Conservation (phyloP, 2,888 invertebrate species). For the Tupiocoris notatus region DNA sequence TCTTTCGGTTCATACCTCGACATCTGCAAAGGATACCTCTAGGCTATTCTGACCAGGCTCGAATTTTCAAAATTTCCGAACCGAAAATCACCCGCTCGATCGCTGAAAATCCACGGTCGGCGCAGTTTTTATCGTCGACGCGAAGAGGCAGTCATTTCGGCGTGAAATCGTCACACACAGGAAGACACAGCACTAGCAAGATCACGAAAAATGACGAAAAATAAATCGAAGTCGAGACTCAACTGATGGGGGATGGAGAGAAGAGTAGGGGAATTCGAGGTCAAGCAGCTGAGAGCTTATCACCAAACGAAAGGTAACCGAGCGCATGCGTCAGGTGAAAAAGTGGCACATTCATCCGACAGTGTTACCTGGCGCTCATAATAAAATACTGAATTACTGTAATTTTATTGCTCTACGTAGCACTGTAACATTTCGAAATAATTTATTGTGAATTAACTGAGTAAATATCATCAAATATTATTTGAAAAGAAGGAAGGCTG, state of each 20-base stretch:
- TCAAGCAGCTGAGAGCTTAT: constrained; percentile 37
- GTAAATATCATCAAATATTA: too few species aligned
- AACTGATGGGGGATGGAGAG: background rate
- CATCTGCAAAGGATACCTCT: too few species aligned
- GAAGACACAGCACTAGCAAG: background rate
- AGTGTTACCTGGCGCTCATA: too few species aligned
- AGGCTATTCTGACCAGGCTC: constrained; percentile 2
- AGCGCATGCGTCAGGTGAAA: constrained; percentile 17
- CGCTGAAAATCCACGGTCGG: background rate
- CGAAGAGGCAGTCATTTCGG: background rate
- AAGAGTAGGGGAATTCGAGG: constrained; percentile 9
- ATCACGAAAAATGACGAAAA: constrained; percentile 20
- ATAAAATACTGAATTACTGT: too few species aligned
- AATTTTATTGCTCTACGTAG: too few species aligned
- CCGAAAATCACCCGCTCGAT: background rate
- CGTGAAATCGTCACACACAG: background rate
- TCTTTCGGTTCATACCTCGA: background rate
- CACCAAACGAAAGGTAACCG: background rate
- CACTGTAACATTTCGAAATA: too few species aligned
- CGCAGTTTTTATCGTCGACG: background rate
- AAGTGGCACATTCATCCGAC: background rate
- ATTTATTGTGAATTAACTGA: too few species aligned
- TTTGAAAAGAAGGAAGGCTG: too few species aligned
- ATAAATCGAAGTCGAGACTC: background rate
- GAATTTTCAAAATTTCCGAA: background rate